Conservation (phyloP, 2,797 vertebrate species). For the Esox masquinongy region DNA sequence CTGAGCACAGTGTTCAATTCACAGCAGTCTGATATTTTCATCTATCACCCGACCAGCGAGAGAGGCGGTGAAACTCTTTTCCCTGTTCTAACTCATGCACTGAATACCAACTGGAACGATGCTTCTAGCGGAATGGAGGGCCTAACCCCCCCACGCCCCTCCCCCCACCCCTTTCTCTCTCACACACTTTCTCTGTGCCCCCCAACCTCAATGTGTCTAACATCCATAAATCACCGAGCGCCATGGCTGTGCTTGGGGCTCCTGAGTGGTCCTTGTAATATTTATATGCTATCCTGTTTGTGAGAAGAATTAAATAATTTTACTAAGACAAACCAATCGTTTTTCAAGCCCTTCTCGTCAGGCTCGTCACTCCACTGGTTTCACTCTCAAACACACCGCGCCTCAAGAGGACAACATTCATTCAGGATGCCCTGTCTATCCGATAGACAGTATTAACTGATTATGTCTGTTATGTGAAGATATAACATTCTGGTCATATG, state of each 20-base stretch:
- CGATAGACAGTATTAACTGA: constrained; percentile 16
- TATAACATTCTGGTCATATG: constrained; percentile 42
- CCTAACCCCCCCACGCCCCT: background rate
- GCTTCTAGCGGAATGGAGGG: constrained; percentile 16
- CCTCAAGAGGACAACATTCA: constrained; percentile 13
- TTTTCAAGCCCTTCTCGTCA: constrained; percentile 47
- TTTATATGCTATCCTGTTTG: constrained; percentile 57
- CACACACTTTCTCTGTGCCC: background rate
- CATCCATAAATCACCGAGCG: constrained; percentile 47
- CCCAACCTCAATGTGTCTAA: background rate
- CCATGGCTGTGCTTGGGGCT: constrained; percentile 50
- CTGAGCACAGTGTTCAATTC: constrained; percentile 66
- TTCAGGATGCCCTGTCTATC: background rate
- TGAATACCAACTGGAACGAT: constrained; percentile 57
- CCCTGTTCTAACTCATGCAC: constrained; percentile 44
- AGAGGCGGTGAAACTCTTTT: constrained; percentile 37
- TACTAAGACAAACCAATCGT: constrained; percentile 56
- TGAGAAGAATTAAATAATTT: constrained; percentile 66
- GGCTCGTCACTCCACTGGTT: background rate
- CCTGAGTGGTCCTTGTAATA: constrained; percentile 61
- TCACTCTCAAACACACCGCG: constrained; percentile 14
- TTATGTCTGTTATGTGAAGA: constrained; percentile 39
- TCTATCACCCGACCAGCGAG: constrained; percentile 52
- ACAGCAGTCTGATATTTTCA: constrained; percentile 64
- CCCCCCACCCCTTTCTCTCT: background rate